Base-by-base conservation (phyloP, 2,113 vertebrate genomes). In the Boleophthalmus pectinirostris region DNA sequence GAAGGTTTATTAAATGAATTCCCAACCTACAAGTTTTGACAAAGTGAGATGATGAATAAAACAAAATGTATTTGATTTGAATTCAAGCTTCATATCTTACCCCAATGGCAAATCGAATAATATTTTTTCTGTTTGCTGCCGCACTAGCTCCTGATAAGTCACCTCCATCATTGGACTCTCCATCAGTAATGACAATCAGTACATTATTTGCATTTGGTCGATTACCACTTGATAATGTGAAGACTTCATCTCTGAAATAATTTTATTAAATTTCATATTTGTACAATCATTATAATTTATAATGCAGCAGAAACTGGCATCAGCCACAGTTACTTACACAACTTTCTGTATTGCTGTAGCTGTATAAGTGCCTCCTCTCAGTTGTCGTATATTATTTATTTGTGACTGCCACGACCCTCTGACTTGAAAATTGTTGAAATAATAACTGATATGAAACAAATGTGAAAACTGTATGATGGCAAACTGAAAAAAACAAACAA, bases 121-220 rank as follows among this genome's bases (percentile, higher is more conserved):
- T 92, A 0, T 78, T 76, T 69, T 84, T 43, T 0, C 0, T 0
- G 0, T 87, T 16, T 49, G 92, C 92, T 16, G 0, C 2, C 0
- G 0, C 0, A 0, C 0, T 3, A 69, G 63, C 82, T 0, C 0
- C 0, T 9, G 0, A 0, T 20, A 92, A 69, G 0, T 0, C 0
- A 0, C 0, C 0, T 0, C 0, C 0, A n/a, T 85, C 85, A 6
- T 35, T 0, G 20, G 92, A 92, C 64, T 9, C 0, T 76, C 93
- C 93, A 77, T 94, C 93, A 13, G 93, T 94, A 20, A 94, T 91
- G 18, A 93, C 89, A 7, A 94, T 83, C 70, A 94, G 60, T 16
- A 93, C 68, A 79, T 77, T 91, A 24, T 79, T 91, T 18, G 78
- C 87, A 15, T 78, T 73, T 57, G 46, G 0, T 35, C 91, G 86